Evolutionary conservation across 2,113 vertebrate genomes (phyloP).

Genomic region (Psilopsiagon aurifrons): DNA sequence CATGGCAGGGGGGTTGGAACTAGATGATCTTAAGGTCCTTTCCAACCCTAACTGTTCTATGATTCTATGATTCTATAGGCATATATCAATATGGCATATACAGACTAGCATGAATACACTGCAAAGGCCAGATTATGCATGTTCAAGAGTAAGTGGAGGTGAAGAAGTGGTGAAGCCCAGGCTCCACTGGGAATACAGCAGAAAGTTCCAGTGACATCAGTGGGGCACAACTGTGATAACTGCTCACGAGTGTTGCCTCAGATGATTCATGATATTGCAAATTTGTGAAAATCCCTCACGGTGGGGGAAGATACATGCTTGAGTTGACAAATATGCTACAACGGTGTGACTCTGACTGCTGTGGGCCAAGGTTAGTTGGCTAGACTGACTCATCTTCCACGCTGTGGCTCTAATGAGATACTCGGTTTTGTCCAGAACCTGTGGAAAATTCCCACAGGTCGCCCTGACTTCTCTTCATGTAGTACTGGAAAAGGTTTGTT

Average conservation of each 20-base stretch:
- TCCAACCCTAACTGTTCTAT: too few relatives aligned
- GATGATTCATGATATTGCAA: background rate
- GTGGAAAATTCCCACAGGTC: background rate
- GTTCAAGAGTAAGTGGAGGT: accelerated
- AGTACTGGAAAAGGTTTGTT: background rate
- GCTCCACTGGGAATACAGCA: background rate
- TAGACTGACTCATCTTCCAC: background rate
- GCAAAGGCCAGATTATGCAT: accelerated
- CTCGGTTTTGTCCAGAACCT: background rate
- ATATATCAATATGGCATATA: background rate
- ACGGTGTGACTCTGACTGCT: background rate
- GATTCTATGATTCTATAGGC: background rate
- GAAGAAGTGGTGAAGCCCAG: background rate
- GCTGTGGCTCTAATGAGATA: background rate
- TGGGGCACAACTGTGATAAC: background rate
- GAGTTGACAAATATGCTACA: background rate
- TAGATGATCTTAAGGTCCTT: too few relatives aligned
- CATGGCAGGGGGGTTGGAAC: too few relatives aligned
- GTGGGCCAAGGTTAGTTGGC: background rate
- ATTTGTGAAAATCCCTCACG: background rate
- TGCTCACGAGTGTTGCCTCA: background rate
- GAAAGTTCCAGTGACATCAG: background rate
- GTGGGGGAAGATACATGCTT: accelerated
- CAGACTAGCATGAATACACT: background rate
- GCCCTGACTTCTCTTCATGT: background rate